Base-by-base conservation (phyloP, 2,888 invertebrate species). In the Eupeodes luniger region DNA sequence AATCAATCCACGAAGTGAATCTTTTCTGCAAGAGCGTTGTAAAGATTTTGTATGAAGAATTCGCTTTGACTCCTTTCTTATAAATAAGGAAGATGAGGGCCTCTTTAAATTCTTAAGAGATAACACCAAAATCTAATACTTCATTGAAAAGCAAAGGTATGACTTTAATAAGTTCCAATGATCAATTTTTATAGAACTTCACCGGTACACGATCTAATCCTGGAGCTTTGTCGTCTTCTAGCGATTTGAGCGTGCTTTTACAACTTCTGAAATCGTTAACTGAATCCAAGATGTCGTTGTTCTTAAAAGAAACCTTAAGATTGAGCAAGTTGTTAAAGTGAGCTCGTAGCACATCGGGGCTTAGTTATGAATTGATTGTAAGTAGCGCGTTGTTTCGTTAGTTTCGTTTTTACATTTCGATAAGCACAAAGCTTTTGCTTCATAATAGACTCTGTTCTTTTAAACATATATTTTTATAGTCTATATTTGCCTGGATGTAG, bases 161-260 rank as follows among this genome's bases (percentile, higher is more conserved):
- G 16, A 19, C 19, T 16, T 55, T 55, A 55, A 34, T 34, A 51
- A 67, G 51, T 27, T 27, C 34, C 27, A 49, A 16, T 51, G 14
- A 49, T 51, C 51, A 34, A 27, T 51, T 5, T 27, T 51, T 36
- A 14, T 51, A 34, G 34, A 67, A 67, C 19, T 67, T 51, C 27
- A 51, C 14, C 14, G 51, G 34, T 49, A 36, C 7, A 9, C 27
- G 34, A 67, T 51, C 51, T 27, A 34, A 34, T 19, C 67, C 51
- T 51, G 36, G 67, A 49, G 67, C 67, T 34, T 67, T 67, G 12
- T 51, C 19, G 34, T 34, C 34, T 67, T 34, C 14, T 27, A 67
- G n/a, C 14, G 53, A 55, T 19, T 55, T 55, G 6, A 55, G 19
- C 3, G 27, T 19, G 53, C 16, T 55, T 55, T 10, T 55, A 0